These are phyloP conservation scores for Conchocele bisecta DNA, from an alignment of 2,888 invertebrate genomes.

Conservation along the genomic window DNA sequence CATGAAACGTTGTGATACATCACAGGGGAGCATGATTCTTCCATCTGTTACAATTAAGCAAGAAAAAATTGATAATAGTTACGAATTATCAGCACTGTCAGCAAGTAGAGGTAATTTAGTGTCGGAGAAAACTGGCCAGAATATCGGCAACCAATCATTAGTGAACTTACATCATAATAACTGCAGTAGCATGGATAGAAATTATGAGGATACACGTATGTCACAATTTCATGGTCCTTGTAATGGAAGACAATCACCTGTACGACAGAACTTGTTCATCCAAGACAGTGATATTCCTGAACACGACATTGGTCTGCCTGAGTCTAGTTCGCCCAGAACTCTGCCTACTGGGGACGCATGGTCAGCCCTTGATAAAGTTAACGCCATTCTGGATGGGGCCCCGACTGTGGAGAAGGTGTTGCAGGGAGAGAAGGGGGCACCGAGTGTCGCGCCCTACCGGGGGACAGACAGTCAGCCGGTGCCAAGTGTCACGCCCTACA, in stretches of 20 bases:
- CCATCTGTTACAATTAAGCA: conserved; percentile 24
- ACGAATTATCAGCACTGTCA: too few species aligned
- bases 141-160: too few species aligned
- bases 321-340: neutral
- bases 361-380: conserved; percentile 48
- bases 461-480: too few species aligned
- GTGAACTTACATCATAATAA: too few species aligned
- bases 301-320: too few species aligned
- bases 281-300: neutral
- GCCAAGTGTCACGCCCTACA: too few species aligned
- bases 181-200: too few species aligned
- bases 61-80: conserved; percentile 41
- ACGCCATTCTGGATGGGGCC: conserved; percentile 46
- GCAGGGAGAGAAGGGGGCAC: neutral
- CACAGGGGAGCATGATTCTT: neutral
- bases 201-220: neutral
- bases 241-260: too few species aligned
- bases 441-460: neutral
- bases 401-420: conserved; percentile 41
- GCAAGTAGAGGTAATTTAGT: too few species aligned
- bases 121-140: too few species aligned
- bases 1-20: too few species aligned
- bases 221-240: too few species aligned
- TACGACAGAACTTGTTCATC: neutral
- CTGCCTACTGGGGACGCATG: conserved; percentile 1